phyloP scores from a whole-genome alignment of 1,140 invertebrate genomes.

The Helicorthomorpha holstii region DNA sequence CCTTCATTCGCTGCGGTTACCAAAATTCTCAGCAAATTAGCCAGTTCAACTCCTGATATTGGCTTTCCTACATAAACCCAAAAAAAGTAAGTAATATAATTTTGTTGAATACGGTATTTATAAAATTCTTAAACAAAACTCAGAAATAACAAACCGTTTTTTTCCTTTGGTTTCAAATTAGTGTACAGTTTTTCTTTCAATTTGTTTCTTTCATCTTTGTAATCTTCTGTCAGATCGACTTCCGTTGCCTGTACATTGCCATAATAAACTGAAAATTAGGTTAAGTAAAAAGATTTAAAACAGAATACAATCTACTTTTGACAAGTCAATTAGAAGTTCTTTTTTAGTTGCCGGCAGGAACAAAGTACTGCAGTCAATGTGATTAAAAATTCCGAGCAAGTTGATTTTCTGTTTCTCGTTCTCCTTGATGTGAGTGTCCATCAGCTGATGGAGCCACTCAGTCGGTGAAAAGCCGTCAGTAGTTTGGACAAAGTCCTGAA shows the following conservation, averaged over 20 bases:
- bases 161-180: conserved; percentile 12
- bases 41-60: conserved; percentile 12
- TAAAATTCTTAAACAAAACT: background rate
- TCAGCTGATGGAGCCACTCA: conserved; percentile 14
- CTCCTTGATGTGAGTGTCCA: conserved; percentile 13
- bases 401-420: conserved; percentile 14
- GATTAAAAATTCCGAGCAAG: conserved; percentile 13
- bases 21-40: conserved; percentile 11
- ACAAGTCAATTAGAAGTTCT: conserved; percentile 11
- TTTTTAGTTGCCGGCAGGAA: conserved; percentile 13
- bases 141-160: conserved; percentile 6
- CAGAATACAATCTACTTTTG: conserved; percentile 1
- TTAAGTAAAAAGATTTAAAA: background rate
- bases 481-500: conserved; percentile 16
- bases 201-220: conserved; percentile 11
- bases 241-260: conserved; percentile 8
- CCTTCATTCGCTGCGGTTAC: conserved; percentile 16
- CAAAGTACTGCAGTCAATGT: conserved; percentile 15
- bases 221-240: conserved; percentile 13
- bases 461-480: conserved; percentile 4
- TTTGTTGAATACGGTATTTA: background rate
- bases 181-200: conserved; percentile 11
- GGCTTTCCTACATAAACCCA: conserved; percentile 8
- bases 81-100: background rate
- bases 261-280: background rate